Conservation (phyloP, 2,888 invertebrate genomes). For the Agrilus cyanescens region DNA sequence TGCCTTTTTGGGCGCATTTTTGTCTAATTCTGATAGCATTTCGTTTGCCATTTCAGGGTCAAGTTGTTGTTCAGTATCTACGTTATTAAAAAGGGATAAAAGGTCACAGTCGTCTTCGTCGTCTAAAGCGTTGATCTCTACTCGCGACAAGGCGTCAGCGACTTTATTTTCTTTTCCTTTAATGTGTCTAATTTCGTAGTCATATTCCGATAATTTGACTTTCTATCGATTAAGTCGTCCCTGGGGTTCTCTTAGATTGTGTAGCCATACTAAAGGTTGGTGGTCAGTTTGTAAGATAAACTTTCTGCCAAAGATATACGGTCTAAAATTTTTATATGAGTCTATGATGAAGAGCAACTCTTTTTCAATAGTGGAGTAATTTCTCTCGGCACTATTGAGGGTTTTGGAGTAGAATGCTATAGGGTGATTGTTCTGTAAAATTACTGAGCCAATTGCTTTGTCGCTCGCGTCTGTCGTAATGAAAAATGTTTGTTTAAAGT, state of each 20-base stretch:
- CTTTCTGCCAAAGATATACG: background rate
- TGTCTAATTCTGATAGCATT: no score
- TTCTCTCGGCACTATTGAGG: conserved; percentile 7
- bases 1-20: no score
- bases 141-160: background rate
- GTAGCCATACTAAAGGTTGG: background rate
- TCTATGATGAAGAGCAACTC: conserved; percentile 3
- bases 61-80: background rate
- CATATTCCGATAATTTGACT: background rate
- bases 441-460: conserved; percentile 11
- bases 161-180: conserved; percentile 2
- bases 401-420: conserved; percentile 7
- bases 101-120: background rate
- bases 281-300: background rate
- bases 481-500: conserved; percentile 11
- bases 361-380: conserved; percentile 7
- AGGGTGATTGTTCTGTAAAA: conserved; percentile 11
- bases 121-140: background rate
- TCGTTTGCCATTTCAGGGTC: background rate
- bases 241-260: background rate
- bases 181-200: background rate
- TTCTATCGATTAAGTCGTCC: background rate
- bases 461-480: conserved; percentile 12
- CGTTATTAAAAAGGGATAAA: background rate
- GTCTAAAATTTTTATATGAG: background rate